A percentile compares a stretch with the other conserved stretches of the same genome.
Evolutionary conservation across 1,140 invertebrate species (phyloP).

Genomic region (Drosophila sturtevanti): DNA sequence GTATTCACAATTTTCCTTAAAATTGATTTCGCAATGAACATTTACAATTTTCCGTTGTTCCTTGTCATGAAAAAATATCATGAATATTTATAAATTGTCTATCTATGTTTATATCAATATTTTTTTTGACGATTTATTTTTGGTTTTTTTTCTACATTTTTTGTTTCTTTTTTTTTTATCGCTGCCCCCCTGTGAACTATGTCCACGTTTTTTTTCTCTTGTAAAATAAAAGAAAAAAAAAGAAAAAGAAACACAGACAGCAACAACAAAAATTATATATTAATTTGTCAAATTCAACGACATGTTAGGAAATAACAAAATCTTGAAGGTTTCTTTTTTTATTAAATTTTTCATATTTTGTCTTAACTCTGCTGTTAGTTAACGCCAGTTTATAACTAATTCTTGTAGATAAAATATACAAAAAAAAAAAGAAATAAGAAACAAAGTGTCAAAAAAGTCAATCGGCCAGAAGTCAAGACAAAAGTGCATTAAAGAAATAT

Average conservation of each 20-base stretch:
- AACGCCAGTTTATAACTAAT: slow-evolving; percentile 50
- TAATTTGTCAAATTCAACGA: slow-evolving; percentile 61
- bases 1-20: neutral
- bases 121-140: slow-evolving; percentile 32
- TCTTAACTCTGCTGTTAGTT: slow-evolving; percentile 7
- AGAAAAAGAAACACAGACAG: slow-evolving; percentile 38
- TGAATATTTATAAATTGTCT: slow-evolving; percentile 48
- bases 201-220: slow-evolving; percentile 14
- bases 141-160: slow-evolving; percentile 5
- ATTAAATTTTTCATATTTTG: neutral
- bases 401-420: slow-evolving; percentile 54
- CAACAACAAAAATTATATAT: slow-evolving; percentile 46
- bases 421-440: neutral
- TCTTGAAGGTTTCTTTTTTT: slow-evolving; percentile 41
- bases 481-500: slow-evolving; percentile 29
- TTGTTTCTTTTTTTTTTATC: slow-evolving; percentile 16
- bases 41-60: slow-evolving; percentile 3
- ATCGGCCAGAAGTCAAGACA: slow-evolving; percentile 51
- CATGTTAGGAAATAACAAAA: slow-evolving; percentile 51
- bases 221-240: slow-evolving; percentile 23
- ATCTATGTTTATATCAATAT: slow-evolving; percentile 31
- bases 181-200: slow-evolving; percentile 15
- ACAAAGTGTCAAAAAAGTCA: slow-evolving; percentile 57
- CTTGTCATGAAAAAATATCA: slow-evolving; percentile 20
- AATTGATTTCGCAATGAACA: neutral